Evolutionary conservation across 2,113 vertebrate species (phyloP), one percentile per base, ranked within the genome.

Genomic region (Lepisosteus oculatus): DNA sequence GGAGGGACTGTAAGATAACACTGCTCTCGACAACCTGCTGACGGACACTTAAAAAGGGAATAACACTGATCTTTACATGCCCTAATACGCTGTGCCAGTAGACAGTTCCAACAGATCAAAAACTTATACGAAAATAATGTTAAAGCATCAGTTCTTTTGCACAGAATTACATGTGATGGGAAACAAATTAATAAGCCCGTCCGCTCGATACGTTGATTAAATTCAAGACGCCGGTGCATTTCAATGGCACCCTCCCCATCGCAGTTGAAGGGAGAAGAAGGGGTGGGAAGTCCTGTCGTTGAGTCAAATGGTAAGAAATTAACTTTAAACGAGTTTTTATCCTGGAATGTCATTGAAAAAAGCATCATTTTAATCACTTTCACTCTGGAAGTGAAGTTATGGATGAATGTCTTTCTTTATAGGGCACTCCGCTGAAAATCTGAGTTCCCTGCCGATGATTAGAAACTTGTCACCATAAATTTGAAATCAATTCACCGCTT

Each of bases 101-200:
- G 1, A 51, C 47, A 51, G 47, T 51, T 51, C 47, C 9, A 6
- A 14, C 2, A 55, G 69, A 29, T 72, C 55, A 68, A 71, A 71
- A 64, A 55, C 68, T 14, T 55, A 68, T 61, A 61, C 70, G 75
- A 74, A 64, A 68, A 72, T 79, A 72, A 79, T 74, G 76, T 74
- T 44, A 54, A 65, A 68, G 73, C 75, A 76, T 72, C 70, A 63
- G 68, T 74, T 63, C 29, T 72, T 74, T 72, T 61, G 75, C 79
- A 79, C 76, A 63, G 76, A 81, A 79, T 77, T 61, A 79, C 74
- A 80, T 74, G 77, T 75, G 75, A 74, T 63, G 70, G 17, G 66
- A 76, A 77, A 81, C 76, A 79, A 75, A 75, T 82, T 74, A 73
- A 72, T 29, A 29, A 29, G 29, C 29, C 29, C 29, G 29, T 29